phyloP scores from a whole-genome alignment of 2,113 vertebrate genomes.

The Bufo bufo region DNA sequence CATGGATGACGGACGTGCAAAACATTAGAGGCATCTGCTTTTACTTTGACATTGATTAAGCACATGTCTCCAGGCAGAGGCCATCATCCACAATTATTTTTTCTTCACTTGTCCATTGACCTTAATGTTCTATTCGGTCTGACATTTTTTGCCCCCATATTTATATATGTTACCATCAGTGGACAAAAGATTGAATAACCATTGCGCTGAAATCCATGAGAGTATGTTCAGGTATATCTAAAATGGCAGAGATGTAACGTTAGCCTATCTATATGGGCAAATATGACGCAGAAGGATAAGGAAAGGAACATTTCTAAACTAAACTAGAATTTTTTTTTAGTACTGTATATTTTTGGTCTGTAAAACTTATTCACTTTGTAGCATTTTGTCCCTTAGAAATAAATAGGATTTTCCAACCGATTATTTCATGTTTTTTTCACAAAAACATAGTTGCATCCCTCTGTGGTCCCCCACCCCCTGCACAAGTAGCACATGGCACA shows the following conservation, averaged over 20 bases:
- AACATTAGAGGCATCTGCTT: slow-evolving; percentile 13
- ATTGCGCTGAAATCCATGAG: neutral
- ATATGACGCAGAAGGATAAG: neutral
- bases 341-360: no score
- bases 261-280: neutral
- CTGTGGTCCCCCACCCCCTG: no score
- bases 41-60: neutral
- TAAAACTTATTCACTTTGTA: no score
- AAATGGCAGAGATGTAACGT: neutral
- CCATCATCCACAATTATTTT: neutral
- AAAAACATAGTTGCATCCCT: no score
- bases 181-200: neutral
- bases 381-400: no score
- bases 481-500: no score
- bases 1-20: neutral
- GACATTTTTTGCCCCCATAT: neutral
- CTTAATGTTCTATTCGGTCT: neutral
- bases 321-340: no score
- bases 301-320: no score
- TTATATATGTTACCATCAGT: neutral
- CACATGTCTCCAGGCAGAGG: neutral
- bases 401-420: no score
- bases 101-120: neutral
- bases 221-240: neutral
- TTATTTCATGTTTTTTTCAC: no score